Evolutionary conservation across 2,113 vertebrate species (phyloP).

Genomic region (Oostethus manadensis): DNA sequence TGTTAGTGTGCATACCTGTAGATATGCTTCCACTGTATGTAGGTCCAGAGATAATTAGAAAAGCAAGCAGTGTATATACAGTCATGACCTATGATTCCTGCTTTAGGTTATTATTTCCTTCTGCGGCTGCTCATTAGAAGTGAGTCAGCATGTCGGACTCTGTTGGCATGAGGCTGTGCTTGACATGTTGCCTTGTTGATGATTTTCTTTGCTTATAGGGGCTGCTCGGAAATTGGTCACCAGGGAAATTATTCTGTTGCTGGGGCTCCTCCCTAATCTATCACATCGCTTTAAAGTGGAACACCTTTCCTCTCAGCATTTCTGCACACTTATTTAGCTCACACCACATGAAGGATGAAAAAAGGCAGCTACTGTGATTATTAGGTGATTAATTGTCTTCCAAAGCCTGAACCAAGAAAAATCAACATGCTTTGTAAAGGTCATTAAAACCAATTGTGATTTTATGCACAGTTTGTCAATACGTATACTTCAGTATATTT

Average conservation of each 20-base stretch:
- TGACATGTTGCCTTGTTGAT: slow-evolving; percentile 61
- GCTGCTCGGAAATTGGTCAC: slow-evolving; percentile 73
- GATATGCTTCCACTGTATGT: slow-evolving; percentile 40
- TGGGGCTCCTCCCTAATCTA: slow-evolving; percentile 70
- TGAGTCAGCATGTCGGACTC: slow-evolving; percentile 59
- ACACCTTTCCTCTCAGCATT: slow-evolving; percentile 55
- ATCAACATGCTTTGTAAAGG: no score
- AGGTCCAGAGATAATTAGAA: slow-evolving; percentile 67
- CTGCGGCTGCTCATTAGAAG: slow-evolving; percentile 71
- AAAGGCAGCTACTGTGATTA: slow-evolving; percentile 12
- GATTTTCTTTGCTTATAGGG: slow-evolving; percentile 66
- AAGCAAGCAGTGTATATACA: slow-evolving; percentile 56
- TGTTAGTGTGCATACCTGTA: slow-evolving; percentile 30
- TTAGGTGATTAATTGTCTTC: slow-evolving; percentile 6
- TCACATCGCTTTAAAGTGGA: slow-evolving; percentile 70
- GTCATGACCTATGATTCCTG: slow-evolving; percentile 64
- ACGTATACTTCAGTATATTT: no score
- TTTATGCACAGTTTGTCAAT: no score
- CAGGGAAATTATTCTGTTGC: slow-evolving; percentile 72
- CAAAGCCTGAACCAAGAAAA: neutral
- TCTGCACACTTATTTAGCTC: slow-evolving; percentile 33
- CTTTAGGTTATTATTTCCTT: slow-evolving; percentile 68
- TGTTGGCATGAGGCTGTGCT: slow-evolving; percentile 41
- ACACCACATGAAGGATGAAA: slow-evolving; percentile 36
- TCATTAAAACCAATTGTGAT: no score